Conservation (phyloP, 2,797 vertebrate genomes). For the Odontamblyopus rebecca region DNA sequence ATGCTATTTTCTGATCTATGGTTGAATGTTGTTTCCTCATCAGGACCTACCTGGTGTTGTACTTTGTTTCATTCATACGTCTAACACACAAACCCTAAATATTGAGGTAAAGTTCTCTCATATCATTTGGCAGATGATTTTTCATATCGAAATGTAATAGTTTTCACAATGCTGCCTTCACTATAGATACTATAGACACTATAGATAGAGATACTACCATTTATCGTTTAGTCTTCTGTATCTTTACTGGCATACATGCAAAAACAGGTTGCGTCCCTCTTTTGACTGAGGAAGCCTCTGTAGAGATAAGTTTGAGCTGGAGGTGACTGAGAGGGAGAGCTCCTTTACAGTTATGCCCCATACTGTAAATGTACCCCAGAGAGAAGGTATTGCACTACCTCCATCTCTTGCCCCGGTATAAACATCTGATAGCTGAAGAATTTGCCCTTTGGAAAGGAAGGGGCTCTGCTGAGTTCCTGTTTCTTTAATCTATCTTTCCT, state of each 20-base stretch:
- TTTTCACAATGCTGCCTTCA: too few relatives aligned
- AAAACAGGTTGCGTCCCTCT: neutral
- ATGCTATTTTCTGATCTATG: too few relatives aligned
- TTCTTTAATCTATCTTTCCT: slow-evolving; percentile 38
- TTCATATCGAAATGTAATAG: too few relatives aligned
- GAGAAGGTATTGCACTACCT: slow-evolving; percentile 30
- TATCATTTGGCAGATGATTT: too few relatives aligned
- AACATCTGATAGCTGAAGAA: slow-evolving; percentile 73
- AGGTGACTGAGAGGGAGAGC: slow-evolving; percentile 31
- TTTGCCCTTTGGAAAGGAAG: slow-evolving; percentile 64
- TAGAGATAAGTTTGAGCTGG: slow-evolving; percentile 11
- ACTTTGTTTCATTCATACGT: too few relatives aligned
- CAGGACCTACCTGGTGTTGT: too few relatives aligned
- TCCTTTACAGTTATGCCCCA: slow-evolving; percentile 47
- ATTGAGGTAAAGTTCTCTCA: too few relatives aligned
- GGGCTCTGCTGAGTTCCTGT: slow-evolving; percentile 38
- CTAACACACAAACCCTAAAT: too few relatives aligned
- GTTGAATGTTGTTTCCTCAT: too few relatives aligned
- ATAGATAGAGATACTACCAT: too few relatives aligned
- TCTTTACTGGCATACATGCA: neutral
- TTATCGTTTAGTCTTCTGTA: neutral
- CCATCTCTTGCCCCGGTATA: slow-evolving; percentile 54
- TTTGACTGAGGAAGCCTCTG: neutral
- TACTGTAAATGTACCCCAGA: slow-evolving; percentile 45
- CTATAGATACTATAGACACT: too few relatives aligned